phyloP scores from a whole-genome alignment of 2,797 vertebrate species.

The Hylomyscus alleni region DNA sequence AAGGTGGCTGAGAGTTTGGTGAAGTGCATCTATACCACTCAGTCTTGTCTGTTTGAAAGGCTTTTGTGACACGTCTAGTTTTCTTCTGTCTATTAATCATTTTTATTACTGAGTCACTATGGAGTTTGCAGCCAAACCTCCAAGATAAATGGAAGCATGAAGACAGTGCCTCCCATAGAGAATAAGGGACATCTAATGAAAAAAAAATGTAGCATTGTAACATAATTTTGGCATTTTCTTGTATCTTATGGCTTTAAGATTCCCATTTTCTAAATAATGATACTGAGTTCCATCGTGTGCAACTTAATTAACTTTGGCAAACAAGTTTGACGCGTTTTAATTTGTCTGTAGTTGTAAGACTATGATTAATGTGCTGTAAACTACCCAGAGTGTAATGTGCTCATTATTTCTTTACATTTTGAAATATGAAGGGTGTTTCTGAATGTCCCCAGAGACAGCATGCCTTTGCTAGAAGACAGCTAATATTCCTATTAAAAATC shows the following conservation, averaged over 20 bases:
- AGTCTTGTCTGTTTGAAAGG: slow-evolving; percentile 3
- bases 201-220: slow-evolving; percentile 27
- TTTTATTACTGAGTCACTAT: slow-evolving; percentile 54
- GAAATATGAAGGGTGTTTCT: slow-evolving; percentile 41
- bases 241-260: not conserved
- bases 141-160: not conserved
- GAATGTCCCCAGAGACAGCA: slow-evolving; percentile 54
- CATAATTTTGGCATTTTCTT: slow-evolving; percentile 56
- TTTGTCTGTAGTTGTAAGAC: slow-evolving; percentile 57
- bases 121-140: slow-evolving; percentile 28
- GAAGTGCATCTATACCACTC: not conserved
- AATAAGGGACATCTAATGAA: slow-evolving; percentile 28
- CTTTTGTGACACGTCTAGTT: slow-evolving; percentile 51
- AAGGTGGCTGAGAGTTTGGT: not conserved
- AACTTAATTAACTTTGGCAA: slow-evolving; percentile 66
- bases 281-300: slow-evolving; percentile 57
- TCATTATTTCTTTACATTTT: slow-evolving; percentile 55
- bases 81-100: slow-evolving; percentile 39
- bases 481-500: slow-evolving; percentile 71
- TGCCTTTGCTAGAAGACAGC: slow-evolving; percentile 46
- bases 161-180: not conserved
- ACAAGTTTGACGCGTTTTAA: slow-evolving; percentile 43
- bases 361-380: slow-evolving; percentile 49
- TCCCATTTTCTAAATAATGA: slow-evolving; percentile 64
- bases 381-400: slow-evolving; percentile 58